Evolutionary conservation across 2,113 vertebrate species (phyloP), one percentile per base, ranked within the genome.

Genomic region (Calidris pygmaea): DNA sequence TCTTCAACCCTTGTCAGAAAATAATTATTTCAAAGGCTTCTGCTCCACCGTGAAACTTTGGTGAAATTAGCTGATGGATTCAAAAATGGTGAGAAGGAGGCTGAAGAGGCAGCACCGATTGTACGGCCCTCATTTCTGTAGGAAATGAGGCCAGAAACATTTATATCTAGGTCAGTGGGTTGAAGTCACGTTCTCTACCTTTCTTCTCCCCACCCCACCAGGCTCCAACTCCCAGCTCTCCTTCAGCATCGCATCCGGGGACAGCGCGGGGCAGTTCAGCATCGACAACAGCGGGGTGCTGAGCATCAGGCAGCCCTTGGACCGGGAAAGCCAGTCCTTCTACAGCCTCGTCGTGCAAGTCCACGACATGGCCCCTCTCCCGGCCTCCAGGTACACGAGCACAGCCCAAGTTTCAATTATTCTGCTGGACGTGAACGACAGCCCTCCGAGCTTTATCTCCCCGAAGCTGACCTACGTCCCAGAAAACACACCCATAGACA

Each of bases 331-430:
- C 22, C 99, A 99, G 62, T 99, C 99, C 29, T 99, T 99, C 98
- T 99, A 99, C 97, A 99, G 99, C 97, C 98, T 99, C 1, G 97
- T 99, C 1, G 95, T 99, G 92, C 98, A 99, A 9, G 99, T 98
- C 26, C 98, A 99, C 0, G 99, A 99, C 96, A 97, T 99, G 97
- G 98, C 99, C 1, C 96, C 90, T 5, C 93, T 95, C 6, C 98
- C 98, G 0, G 94, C 97, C 63, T 76, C 97, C 83, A 98, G 99
- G 85, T 99, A 98, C 97, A 99, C 99, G 29, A 99, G 99, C 98
- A 98, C 98, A 0, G 98, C 99, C 10, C 99, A 99, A 65, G 98
- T 99, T n/a, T 99, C 99, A 4, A 98, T 99, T 80, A 99, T 99
- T 50, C 97, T 99, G 37, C 95, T 99, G 95, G 99, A 99, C 1